phyloP scores from a whole-genome alignment of 2,797 vertebrate species.

The Pseudocheirus occidentalis region DNA sequence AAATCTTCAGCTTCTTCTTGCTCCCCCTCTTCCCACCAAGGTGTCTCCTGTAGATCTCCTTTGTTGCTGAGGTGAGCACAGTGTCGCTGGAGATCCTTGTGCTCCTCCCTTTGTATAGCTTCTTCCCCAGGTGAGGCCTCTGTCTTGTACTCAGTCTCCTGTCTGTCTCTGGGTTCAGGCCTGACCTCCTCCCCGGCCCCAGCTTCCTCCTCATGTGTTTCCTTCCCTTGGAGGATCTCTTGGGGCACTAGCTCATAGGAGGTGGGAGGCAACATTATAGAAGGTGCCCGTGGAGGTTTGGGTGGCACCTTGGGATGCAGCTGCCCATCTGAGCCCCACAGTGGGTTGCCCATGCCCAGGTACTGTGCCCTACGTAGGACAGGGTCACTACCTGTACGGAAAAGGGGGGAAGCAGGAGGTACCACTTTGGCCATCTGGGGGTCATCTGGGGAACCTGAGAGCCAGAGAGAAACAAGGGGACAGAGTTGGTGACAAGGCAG shows the following conservation, averaged over 20 bases:
- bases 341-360: slow-evolving; percentile 72
- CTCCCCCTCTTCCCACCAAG: slow-evolving; percentile 58
- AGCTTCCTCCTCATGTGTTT: slow-evolving; percentile 86
- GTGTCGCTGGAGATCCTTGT: slow-evolving; percentile 85
- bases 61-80: slow-evolving; percentile 85
- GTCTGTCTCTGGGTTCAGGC: neutral
- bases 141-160: neutral
- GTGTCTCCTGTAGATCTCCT: slow-evolving; percentile 84
- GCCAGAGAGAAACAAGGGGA: neutral
- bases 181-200: slow-evolving; percentile 82
- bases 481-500: slow-evolving; percentile 8
- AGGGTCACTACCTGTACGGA: slow-evolving; percentile 91
- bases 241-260: slow-evolving; percentile 89
- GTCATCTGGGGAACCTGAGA: neutral
- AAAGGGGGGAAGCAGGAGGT: slow-evolving; percentile 86
- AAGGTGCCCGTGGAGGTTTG: slow-evolving; percentile 88
- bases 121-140: neutral
- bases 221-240: slow-evolving; percentile 70
- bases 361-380: slow-evolving; percentile 82
- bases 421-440: neutral
- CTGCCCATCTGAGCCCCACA: slow-evolving; percentile 91
- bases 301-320: slow-evolving; percentile 90
- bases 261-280: slow-evolving; percentile 81
- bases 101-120: neutral
- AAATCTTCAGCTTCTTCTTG: slow-evolving; percentile 77